A percentile compares a stretch with the other conserved stretches of the same genome.
These are phyloP conservation scores for Eptesicus fuscus DNA, from an alignment of 2,113 vertebrate genomes.

Conservation along the genomic window DNA sequence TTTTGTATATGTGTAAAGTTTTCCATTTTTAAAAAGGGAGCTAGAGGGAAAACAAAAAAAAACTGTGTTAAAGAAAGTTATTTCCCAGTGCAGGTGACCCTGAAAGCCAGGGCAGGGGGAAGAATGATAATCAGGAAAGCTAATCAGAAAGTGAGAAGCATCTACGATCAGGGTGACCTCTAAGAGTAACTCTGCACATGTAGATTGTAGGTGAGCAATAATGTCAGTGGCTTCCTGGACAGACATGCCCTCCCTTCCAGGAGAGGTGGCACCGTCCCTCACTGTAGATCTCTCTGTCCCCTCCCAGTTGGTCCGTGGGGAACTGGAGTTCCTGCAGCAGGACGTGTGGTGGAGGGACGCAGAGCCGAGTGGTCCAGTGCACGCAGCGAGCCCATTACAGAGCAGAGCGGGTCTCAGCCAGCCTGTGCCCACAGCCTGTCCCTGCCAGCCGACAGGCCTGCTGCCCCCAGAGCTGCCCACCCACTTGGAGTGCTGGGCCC, in stretches of 20 bases:
- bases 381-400: conserved; percentile 74
- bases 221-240: rapidly evolving
- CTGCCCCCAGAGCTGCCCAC: conserved; percentile 85
- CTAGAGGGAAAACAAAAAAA: not conserved
- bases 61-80: not conserved
- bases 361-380: conserved; percentile 84
- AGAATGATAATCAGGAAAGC: rapidly evolving
- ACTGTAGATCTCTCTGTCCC: not conserved
- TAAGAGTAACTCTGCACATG: rapidly evolving
- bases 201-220: rapidly evolving
- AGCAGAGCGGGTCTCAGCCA: conserved; percentile 72
- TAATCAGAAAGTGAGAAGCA: rapidly evolving
- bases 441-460: conserved; percentile 82
- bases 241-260: rapidly evolving
- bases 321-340: conserved; percentile 89
- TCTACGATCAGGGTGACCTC: rapidly evolving
- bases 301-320: conserved; percentile 87
- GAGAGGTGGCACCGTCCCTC: not conserved
- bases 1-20: not conserved
- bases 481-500: conserved; percentile 83
- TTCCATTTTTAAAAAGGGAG: not conserved
- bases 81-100: not conserved
- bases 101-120: not conserved
- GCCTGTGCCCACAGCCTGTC: conserved; percentile 77
- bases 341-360: conserved; percentile 87